Conservation (phyloP, 35 echinoderm and acorn worm species). For the Anneissia japonica region DNA sequence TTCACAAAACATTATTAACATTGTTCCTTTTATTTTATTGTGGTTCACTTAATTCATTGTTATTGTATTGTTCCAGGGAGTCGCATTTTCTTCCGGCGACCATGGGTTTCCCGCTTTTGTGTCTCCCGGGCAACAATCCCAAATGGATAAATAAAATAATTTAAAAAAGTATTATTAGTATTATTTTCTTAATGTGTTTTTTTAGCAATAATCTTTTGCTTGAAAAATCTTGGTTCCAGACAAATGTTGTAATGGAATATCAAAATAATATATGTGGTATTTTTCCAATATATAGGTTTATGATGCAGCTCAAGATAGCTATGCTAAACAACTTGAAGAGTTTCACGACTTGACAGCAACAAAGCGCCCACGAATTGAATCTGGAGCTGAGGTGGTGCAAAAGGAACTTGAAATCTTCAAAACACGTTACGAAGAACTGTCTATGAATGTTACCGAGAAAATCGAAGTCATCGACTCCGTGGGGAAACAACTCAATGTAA, state of each 20-base stretch:
- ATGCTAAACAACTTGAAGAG: conserved; percentile 36
- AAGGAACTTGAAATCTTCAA: conserved; percentile 74
- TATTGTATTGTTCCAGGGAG: too few species aligned
- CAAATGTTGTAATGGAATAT: too few species aligned
- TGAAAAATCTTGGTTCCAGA: not conserved
- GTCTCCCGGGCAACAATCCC: not conserved
- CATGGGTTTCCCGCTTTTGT: too few species aligned
- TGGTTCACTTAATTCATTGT: too few species aligned
- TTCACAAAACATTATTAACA: too few species aligned
- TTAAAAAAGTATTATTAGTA: not conserved
- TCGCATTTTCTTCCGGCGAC: too few species aligned
- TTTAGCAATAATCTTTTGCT: not conserved
- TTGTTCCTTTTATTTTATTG: too few species aligned
- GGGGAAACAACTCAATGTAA: conserved; percentile 62
- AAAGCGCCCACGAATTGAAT: conserved; percentile 40
- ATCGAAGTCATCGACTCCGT: conserved; percentile 53
- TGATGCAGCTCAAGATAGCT: conserved; percentile 50
- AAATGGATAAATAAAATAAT: not conserved
- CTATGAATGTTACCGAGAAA: conserved; percentile 44
- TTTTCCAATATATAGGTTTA: conserved; percentile 61
- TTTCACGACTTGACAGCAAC: conserved; percentile 18
- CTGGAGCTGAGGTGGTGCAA: conserved; percentile 44
- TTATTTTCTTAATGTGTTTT: too few species aligned
- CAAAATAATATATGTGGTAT: too few species aligned
- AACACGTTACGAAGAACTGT: conserved; percentile 59